These are phyloP conservation scores for Ganaspis sp. DNA, from an alignment of 1,140 invertebrate genomes.

Conservation along the genomic window DNA sequence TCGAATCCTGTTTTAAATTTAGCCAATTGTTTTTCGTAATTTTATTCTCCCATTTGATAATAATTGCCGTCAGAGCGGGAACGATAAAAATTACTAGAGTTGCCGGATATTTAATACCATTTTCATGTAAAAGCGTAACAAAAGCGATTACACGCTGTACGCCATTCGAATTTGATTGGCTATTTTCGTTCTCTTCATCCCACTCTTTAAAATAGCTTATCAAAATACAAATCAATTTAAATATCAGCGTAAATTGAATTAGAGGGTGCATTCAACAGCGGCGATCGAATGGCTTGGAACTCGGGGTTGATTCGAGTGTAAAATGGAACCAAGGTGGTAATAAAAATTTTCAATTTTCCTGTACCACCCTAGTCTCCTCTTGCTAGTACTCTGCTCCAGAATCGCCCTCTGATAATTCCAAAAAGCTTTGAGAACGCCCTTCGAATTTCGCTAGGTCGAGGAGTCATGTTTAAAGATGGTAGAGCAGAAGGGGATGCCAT, in stretches of 20 bases:
- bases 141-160: neutral
- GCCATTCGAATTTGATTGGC: neutral
- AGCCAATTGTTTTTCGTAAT: neutral
- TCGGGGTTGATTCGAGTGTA: constrained; percentile 45
- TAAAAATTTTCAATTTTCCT: constrained; percentile 48
- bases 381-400: neutral
- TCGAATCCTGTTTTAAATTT: no score
- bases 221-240: constrained; percentile 31
- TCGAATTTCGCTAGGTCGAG: neutral
- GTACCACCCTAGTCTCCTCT: neutral
- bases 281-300: neutral
- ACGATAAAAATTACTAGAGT: neutral
- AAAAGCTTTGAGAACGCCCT: constrained; percentile 16
- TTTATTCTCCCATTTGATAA: no score
- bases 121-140: neutral
- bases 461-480: constrained; percentile 1
- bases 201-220: constrained; percentile 8
- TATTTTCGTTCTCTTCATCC: neutral
- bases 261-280: neutral
- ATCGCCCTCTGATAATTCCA: neutral
- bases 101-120: neutral
- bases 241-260: constrained; percentile 20
- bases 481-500: neutral
- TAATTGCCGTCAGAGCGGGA: neutral
- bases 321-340: constrained; percentile 40